These are phyloP conservation scores for Hololepta plana DNA, from an alignment of 2,888 invertebrate genomes.

Conservation along the genomic window DNA sequence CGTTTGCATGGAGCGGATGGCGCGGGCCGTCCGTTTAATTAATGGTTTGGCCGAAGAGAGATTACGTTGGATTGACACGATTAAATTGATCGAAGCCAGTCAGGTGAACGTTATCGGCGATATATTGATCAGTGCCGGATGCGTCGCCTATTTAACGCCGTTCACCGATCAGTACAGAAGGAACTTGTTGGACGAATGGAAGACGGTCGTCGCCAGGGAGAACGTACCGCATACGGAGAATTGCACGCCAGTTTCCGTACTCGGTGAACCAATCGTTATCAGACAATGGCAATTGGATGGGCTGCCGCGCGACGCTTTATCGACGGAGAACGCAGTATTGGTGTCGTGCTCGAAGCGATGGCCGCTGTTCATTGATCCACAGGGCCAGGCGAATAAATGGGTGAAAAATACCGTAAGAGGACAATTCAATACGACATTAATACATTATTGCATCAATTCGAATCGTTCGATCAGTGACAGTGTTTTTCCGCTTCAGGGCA, in stretches of 20 bases:
- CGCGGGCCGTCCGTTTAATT: constrained; percentile 48
- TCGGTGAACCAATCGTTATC: constrained; percentile 61
- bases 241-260: constrained; percentile 44
- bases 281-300: constrained; percentile 74
- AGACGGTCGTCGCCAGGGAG: constrained; percentile 29
- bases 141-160: constrained; percentile 66
- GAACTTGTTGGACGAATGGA: constrained; percentile 38
- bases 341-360: constrained; percentile 68
- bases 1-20: constrained; percentile 59
- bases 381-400: constrained; percentile 87
- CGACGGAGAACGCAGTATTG: constrained; percentile 77
- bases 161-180: constrained; percentile 49
- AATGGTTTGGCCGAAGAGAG: constrained; percentile 33
- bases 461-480: no score
- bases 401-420: constrained; percentile 77
- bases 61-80: constrained; percentile 49
- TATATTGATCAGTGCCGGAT: constrained; percentile 48
- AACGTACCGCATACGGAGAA: constrained; percentile 47
- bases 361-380: constrained; percentile 85
- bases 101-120: constrained; percentile 49
- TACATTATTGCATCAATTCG: no score
- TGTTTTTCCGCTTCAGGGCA: constrained; percentile 38
- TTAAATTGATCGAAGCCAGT: constrained; percentile 35
- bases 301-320: constrained; percentile 66
- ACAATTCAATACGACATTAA: no score